phyloP scores from a whole-genome alignment of 64 coral and sea anemone genomes.

The Anthopleura sola region DNA sequence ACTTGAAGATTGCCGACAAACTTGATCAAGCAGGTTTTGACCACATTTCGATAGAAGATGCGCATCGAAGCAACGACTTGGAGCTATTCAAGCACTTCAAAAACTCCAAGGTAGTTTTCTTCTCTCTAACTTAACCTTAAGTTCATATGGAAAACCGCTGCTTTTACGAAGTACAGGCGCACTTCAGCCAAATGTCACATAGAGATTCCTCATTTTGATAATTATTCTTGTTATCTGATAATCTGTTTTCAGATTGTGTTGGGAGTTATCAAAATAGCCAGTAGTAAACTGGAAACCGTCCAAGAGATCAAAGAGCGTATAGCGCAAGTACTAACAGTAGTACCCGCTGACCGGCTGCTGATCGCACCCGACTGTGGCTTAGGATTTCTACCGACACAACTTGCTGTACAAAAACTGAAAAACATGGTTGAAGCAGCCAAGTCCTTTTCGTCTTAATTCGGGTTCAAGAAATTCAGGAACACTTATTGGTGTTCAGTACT shows the following conservation, averaged over 20 bases:
- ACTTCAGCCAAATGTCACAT: no score
- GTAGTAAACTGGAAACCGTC: conserved; percentile 65
- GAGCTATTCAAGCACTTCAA: conserved; percentile 62
- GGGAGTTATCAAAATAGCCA: conserved; percentile 54
- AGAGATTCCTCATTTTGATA: no score
- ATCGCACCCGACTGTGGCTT: conserved; percentile 84
- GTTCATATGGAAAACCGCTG: conserved; percentile 63
- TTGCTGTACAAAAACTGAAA: conserved; percentile 62
- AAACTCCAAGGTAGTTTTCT: conserved; percentile 57
- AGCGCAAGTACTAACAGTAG: conserved; percentile 63
- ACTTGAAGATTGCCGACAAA: conserved; percentile 63
- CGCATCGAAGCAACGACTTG: conserved; percentile 73
- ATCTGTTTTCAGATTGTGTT: conserved; percentile 18
- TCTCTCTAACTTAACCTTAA: background rate
- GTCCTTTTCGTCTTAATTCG: conserved; percentile 26
- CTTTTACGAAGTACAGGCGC: no score
- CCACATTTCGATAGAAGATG: conserved; percentile 81
- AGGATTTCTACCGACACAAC: conserved; percentile 48
- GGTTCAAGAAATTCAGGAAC: no score
- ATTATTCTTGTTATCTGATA: no score
- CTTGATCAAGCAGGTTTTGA: conserved; percentile 79
- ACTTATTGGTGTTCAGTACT: no score
- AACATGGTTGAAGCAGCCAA: conserved; percentile 80
- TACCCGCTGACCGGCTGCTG: conserved; percentile 63
- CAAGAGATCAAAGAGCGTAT: conserved; percentile 59